Base-by-base conservation (phyloP, 2,797 vertebrate species). In the Propithecus deckenii region DNA sequence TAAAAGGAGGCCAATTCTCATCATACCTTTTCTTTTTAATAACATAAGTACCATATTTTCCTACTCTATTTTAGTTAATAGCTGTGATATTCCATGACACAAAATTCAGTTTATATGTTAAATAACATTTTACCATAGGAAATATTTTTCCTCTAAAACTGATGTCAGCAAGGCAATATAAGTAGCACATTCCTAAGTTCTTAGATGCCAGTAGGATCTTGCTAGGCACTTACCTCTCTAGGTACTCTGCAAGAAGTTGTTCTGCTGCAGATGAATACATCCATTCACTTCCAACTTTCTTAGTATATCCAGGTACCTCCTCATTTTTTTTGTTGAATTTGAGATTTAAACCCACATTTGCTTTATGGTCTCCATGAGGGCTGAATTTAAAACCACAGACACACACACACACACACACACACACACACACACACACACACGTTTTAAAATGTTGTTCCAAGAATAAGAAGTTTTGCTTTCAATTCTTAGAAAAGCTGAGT, bases 291-390 rank as follows among this genome's bases (percentile, higher is more conserved):
- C 99, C 99, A 3, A 99, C 99, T 97, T 99, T 99, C 98, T 99
- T 99, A 43, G 99, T 99, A 97, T 99, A 99, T 13, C 99, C 99
- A 72, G 99, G 99, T 86, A 99, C 99, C 98, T 99, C 99, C 98
- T 99, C 99, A 79, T 99, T 99, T 98, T 99, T 99, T 98, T 99
- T 99, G 99, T 99, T 99, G 98, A 99, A 99, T 98, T 99, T 99
- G 74, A 99, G 98, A 98, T 99, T 99, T 92, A 99, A 99, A 80
- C 99, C 99, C 79, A 99, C 99, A 67, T 99, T 99, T 41, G 99
- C 98, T 98, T 98, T 99, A 97, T 99, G 99, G 97, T 99, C 99
- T 97, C 99, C 99, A 96, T 99, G 99, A 69, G 99, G 99, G 98
- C 99, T 99, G 97, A 65, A 91, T 97, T 94, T 88, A 97, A 98